phyloP scores from a whole-genome alignment of 2,888 invertebrate genomes.

The Agonum fuliginosum region DNA sequence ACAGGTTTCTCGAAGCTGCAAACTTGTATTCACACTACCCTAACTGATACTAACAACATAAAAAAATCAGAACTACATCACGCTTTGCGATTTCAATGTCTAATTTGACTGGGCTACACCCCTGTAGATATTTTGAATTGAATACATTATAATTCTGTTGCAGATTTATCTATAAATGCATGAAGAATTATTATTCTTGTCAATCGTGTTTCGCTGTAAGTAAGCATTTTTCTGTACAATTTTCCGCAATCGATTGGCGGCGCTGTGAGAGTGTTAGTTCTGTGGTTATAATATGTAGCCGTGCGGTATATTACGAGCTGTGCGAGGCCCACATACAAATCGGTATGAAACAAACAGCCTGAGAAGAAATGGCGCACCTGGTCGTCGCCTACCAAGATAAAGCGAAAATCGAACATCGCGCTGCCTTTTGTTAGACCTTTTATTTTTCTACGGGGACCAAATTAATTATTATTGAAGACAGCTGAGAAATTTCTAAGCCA shows the following conservation, averaged over 20 bases:
- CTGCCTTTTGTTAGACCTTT: constrained; percentile 2
- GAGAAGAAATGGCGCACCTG: constrained; percentile 50
- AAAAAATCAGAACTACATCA: no score
- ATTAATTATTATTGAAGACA: constrained; percentile 38
- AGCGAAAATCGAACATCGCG: constrained; percentile 52
- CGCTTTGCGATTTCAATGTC: no score
- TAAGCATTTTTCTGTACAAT: no score
- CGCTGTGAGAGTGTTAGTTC: neutral
- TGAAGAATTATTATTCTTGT: no score
- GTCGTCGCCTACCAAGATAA: constrained; percentile 47
- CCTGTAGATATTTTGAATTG: no score
- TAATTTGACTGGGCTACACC: no score
- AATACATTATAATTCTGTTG: no score
- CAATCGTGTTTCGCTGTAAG: no score
- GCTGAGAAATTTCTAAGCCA: constrained; percentile 22
- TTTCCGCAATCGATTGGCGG: constrained; percentile 21
- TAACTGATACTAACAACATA: no score
- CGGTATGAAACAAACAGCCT: constrained; percentile 52
- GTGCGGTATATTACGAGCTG: constrained; percentile 39
- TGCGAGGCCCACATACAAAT: constrained; percentile 53
- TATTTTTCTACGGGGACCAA: constrained; percentile 34
- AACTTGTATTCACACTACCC: no score
- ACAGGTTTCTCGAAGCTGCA: no score
- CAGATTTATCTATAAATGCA: no score
- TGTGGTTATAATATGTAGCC: constrained; percentile 37